phyloP scores from a whole-genome alignment of 2,888 invertebrate species.

The Cheilosia scutellata region DNA sequence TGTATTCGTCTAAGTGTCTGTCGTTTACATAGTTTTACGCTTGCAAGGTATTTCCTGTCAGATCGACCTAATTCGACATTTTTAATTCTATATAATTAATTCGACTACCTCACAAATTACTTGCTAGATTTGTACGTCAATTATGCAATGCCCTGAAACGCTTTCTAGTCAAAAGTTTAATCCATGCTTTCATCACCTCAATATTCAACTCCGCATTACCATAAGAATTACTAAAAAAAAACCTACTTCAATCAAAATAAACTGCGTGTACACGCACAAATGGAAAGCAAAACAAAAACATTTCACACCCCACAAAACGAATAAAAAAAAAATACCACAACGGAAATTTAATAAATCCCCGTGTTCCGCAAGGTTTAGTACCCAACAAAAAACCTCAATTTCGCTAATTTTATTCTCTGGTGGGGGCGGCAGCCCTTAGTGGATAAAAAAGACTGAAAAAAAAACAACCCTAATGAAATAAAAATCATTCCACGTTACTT shows the following conservation, averaged over 20 bases:
- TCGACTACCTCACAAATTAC: too few relatives aligned
- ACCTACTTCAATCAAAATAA: conserved; percentile 21
- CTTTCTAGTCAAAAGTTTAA: too few relatives aligned
- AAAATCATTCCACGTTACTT: conserved; percentile 21
- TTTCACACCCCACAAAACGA: conserved; percentile 50
- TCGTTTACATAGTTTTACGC: too few relatives aligned
- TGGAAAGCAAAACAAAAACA: conserved; percentile 7
- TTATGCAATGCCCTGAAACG: too few relatives aligned
- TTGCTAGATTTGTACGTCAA: too few relatives aligned
- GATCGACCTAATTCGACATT: too few relatives aligned
- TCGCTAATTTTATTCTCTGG: conserved; percentile 51
- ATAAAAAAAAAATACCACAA: conserved; percentile 22
- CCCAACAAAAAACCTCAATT: conserved; percentile 55
- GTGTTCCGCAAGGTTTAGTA: conserved; percentile 62
- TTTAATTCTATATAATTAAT: too few relatives aligned
- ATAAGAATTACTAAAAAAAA: not conserved
- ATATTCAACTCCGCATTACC: too few relatives aligned
- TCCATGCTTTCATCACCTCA: too few relatives aligned
- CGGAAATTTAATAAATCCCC: conserved; percentile 66
- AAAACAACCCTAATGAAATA: conserved; percentile 23
- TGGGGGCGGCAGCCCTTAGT: not conserved
- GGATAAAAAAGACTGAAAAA: conserved; percentile 5
- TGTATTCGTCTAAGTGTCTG: too few relatives aligned
- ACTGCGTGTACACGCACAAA: conserved; percentile 22
- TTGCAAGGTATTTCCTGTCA: too few relatives aligned